These are phyloP conservation scores for Polietes domitor DNA, from an alignment of 2,888 invertebrate species.

Conservation along the genomic window DNA sequence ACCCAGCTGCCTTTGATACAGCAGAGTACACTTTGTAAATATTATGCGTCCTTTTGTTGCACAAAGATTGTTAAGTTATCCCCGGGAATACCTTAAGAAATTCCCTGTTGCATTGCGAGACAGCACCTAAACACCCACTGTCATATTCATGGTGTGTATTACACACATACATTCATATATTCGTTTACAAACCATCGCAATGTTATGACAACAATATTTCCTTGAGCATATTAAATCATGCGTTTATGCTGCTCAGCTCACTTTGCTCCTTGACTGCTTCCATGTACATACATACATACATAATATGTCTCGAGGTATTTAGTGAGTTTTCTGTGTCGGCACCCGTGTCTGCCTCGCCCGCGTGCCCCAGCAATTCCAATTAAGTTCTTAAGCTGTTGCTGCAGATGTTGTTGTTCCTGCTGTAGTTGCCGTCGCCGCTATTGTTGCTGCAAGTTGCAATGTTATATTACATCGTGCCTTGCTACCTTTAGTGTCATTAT, in stretches of 20 bases:
- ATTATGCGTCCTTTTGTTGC: background rate
- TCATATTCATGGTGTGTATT: too few species aligned
- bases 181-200: background rate
- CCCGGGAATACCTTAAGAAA: slow-evolving; percentile 37
- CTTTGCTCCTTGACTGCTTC: background rate
- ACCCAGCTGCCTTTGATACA: too few species aligned
- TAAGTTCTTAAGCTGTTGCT: slow-evolving; percentile 18
- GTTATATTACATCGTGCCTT: background rate
- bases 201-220: background rate
- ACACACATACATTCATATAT: too few species aligned
- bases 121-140: slow-evolving; percentile 12
- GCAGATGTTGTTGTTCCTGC: background rate
- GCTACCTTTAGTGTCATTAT: slow-evolving; percentile 3
- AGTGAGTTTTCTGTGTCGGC: background rate
- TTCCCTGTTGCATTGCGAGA: slow-evolving; percentile 37
- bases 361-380: background rate
- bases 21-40: background rate
- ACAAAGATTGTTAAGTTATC: background rate
- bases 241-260: background rate
- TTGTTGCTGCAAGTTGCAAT: background rate
- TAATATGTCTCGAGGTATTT: slow-evolving; percentile 58
- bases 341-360: background rate
- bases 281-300: background rate
- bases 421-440: background rate
- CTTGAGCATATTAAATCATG: background rate